Evolutionary conservation across 2,113 vertebrate species (phyloP).

Genomic region (Aspidoscelis tigris): DNA sequence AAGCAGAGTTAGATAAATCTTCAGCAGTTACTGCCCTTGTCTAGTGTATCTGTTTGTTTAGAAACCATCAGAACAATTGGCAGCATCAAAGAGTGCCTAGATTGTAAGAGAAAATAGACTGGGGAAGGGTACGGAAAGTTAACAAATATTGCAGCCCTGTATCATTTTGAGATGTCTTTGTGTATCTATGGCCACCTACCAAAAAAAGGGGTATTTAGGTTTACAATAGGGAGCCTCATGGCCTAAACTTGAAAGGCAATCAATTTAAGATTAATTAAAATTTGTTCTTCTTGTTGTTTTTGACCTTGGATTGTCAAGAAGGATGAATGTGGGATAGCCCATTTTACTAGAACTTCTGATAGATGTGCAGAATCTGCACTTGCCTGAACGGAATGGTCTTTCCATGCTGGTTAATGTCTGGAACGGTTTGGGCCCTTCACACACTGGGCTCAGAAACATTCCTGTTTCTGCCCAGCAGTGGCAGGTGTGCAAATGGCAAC

Average conservation of each 20-base stretch:
- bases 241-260: neutral
- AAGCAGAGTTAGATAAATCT: conserved; percentile 31
- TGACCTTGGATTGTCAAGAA: neutral
- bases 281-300: neutral
- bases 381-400: no score
- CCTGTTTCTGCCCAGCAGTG: no score
- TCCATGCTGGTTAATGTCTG: no score
- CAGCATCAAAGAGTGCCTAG: neutral
- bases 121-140: neutral
- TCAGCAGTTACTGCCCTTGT: conserved; percentile 25
- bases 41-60: conserved; percentile 6
- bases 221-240: neutral
- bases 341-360: neutral
- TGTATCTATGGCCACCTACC: neutral
- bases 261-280: neutral
- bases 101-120: neutral
- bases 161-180: neutral
- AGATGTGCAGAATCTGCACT: no score
- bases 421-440: no score
- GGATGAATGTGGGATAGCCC: neutral
- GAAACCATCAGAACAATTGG: conserved; percentile 9
- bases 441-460: no score
- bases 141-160: neutral
- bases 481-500: no score
- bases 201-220: neutral